Base-by-base conservation (phyloP, 2,113 vertebrate genomes). In the Charina bottae region DNA sequence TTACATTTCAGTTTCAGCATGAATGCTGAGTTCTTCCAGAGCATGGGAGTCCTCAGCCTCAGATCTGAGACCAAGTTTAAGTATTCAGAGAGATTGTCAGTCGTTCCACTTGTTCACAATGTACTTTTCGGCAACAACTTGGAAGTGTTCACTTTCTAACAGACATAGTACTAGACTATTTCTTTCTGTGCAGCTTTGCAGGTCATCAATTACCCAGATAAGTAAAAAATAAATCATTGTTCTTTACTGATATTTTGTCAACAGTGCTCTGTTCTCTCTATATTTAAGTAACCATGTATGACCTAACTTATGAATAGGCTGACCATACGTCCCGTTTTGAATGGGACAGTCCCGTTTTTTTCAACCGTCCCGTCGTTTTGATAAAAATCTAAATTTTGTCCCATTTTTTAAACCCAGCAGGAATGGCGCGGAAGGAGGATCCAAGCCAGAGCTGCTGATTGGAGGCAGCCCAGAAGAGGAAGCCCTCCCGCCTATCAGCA, bases 281-380 rank as follows among this genome's bases (percentile, higher is more conserved):
- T 90, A 33, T 59, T 88, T 88, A 92, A 92, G 23, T 49, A 87
- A 68, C 72, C 92, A 90, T 9, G 10, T 89, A 86, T 85, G 49
- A 95, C 13, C 6, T 91, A 64, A 54, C 89, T 93, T 93, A 84
- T 86, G 87, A 42, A 54, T n/a, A n/a, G n/a, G n/a, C n/a, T n/a
- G n/a, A n/a, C n/a, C n/a, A n/a, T n/a, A n/a, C n/a, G n/a, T n/a
- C n/a, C n/a, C n/a, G n/a, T n/a, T n/a, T n/a, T n/a, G n/a, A n/a
- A n/a, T n/a, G n/a, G n/a, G n/a, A n/a, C n/a, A n/a, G n/a, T n/a
- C n/a, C n/a, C n/a, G n/a, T n/a, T n/a, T n/a, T n/a, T n/a, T n/a
- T n/a, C n/a, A n/a, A n/a, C n/a, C n/a, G n/a, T n/a, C n/a, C n/a
- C n/a, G n/a, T n/a, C n/a, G n/a, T n/a, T n/a, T n/a, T n/a, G n/a